phyloP scores from a whole-genome alignment of 2,888 invertebrate genomes.

The Ecliptopera silaceata region DNA sequence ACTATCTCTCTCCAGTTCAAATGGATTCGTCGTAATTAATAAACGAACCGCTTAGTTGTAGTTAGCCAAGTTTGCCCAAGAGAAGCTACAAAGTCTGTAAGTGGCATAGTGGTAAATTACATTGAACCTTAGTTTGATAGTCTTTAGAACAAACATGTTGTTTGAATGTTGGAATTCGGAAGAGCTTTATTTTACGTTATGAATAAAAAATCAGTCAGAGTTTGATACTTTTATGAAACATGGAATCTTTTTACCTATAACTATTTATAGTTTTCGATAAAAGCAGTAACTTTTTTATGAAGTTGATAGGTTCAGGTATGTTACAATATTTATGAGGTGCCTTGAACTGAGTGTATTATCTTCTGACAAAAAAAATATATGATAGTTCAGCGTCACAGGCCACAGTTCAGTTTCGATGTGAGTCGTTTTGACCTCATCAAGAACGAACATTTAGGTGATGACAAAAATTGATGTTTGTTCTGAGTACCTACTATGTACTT shows the following conservation, averaged over 20 bases:
- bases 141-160: conserved; percentile 25
- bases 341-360: background rate
- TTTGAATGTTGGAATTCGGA: background rate
- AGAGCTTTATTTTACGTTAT: background rate
- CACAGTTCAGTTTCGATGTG: too few relatives aligned
- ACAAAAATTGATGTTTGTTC: too few relatives aligned
- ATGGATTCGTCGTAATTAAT: conserved; percentile 39
- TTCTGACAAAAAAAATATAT: too few relatives aligned
- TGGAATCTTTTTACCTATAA: conserved; percentile 16
- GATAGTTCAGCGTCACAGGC: too few relatives aligned
- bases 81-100: conserved; percentile 37
- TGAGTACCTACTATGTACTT: too few relatives aligned
- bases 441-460: too few relatives aligned
- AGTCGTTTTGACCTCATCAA: too few relatives aligned
- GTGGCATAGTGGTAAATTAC: conserved; percentile 37
- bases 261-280: conserved; percentile 19
- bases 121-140: conserved; percentile 33
- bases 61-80: conserved; percentile 38
- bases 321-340: background rate
- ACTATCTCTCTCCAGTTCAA: conserved; percentile 28
- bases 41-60: conserved; percentile 40
- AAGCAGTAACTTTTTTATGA: conserved; percentile 23
- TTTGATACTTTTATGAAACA: too few relatives aligned
- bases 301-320: background rate
- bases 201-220: background rate